These are phyloP conservation scores for Agrilus planipennis DNA, from an alignment of 1,140 invertebrate genomes.

Conservation along the genomic window DNA sequence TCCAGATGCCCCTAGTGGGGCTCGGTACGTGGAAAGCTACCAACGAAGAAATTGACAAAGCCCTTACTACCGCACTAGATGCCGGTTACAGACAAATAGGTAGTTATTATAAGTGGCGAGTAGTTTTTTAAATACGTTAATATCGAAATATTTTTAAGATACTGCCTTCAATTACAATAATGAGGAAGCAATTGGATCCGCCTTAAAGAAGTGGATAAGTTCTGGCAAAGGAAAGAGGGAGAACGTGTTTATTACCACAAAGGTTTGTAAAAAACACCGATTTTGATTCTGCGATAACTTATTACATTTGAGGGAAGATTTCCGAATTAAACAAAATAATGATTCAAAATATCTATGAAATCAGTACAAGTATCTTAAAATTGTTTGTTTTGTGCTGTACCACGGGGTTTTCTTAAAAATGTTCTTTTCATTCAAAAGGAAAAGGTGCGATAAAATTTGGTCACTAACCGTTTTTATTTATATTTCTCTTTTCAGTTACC, in stretches of 20 bases:
- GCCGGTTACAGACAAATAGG: slow-evolving; percentile 48
- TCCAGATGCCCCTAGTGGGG: slow-evolving; percentile 46
- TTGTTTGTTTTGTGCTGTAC: too few species aligned
- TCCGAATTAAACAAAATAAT: too few species aligned
- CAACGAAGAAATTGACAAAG: slow-evolving; percentile 41
- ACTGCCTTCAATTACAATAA: slow-evolving; percentile 53
- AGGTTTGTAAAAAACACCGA: slow-evolving; percentile 38
- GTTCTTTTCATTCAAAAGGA: neutral
- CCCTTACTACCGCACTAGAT: slow-evolving; percentile 41
- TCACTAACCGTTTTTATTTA: neutral
- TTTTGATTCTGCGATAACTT: too few species aligned
- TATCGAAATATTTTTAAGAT: slow-evolving; percentile 31
- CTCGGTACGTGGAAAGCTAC: slow-evolving; percentile 51
- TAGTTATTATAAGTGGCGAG: slow-evolving; percentile 14
- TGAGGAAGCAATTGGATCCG: slow-evolving; percentile 48
- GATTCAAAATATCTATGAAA: too few species aligned
- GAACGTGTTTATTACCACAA: slow-evolving; percentile 55
- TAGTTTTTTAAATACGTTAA: too few species aligned
- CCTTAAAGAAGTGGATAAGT: slow-evolving; percentile 44
- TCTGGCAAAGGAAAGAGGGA: slow-evolving; percentile 43
- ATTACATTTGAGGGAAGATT: too few species aligned
- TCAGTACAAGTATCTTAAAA: too few species aligned
- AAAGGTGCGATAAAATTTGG: neutral
- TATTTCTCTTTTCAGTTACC: slow-evolving; percentile 38
- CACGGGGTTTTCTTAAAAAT: neutral